Conservation (phyloP, 1,140 invertebrate species). For the Sycophaga agraensis region DNA sequence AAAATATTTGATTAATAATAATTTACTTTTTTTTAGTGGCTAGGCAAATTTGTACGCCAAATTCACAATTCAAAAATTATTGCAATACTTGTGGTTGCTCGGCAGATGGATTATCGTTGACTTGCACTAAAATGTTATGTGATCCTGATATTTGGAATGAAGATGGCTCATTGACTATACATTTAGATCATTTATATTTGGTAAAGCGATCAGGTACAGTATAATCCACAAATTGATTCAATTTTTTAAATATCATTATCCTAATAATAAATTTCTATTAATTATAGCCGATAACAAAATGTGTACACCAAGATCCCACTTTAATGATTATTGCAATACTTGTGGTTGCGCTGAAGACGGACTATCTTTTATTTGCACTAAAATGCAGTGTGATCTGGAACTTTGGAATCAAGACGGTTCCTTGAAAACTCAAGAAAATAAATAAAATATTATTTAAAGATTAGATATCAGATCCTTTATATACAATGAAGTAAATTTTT, state of each 20-base stretch:
- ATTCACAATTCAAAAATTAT: not conserved
- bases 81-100: constrained; percentile 8
- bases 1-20: too few species aligned
- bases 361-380: not conserved
- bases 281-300: not conserved
- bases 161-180: too few species aligned
- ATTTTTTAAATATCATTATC: not conserved
- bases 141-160: not conserved
- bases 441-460: too few species aligned
- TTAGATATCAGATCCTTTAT: too few species aligned
- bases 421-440: not conserved
- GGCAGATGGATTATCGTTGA: not conserved
- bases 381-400: not conserved
- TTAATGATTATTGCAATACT: constrained; percentile 3
- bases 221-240: too few species aligned
- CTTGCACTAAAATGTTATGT: constrained; percentile 16
- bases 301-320: not conserved
- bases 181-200: too few species aligned
- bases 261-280: not conserved
- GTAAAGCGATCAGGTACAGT: too few species aligned
- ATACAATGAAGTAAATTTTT: too few species aligned
- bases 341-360: not conserved
- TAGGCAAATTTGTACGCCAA: constrained; percentile 10
- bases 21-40: too few species aligned
- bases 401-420: not conserved